These are phyloP conservation scores for Hafferia zeledoni DNA, from an alignment of 2,797 vertebrate species.

Conservation along the genomic window DNA sequence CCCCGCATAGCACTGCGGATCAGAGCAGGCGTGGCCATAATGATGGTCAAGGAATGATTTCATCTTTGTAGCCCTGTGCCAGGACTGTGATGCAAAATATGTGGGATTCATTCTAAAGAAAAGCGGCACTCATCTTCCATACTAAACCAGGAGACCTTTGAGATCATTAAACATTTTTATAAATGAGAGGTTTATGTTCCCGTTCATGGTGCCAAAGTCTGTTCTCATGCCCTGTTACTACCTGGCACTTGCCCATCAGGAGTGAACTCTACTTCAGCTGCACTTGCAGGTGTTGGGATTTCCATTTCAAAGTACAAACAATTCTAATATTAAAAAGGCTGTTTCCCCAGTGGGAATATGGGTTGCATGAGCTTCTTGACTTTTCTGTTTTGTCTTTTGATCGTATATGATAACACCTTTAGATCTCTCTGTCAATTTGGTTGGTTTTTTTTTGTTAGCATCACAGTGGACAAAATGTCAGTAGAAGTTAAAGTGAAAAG, in stretches of 20 bases:
- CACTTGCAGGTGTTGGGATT: conserved; percentile 52
- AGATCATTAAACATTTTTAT: conserved; percentile 41
- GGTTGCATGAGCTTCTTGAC: conserved; percentile 48
- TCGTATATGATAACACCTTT: conserved; percentile 12
- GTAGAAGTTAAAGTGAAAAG: conserved; percentile 44
- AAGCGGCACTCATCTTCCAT: neutral
- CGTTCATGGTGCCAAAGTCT: neutral
- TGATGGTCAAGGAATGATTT: conserved; percentile 59
- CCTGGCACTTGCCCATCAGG: conserved; percentile 37
- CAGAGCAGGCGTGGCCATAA: neutral
- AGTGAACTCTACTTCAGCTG: conserved; percentile 22
- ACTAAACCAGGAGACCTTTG: neutral
- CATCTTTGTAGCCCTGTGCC: conserved; percentile 38
- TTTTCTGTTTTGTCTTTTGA: conserved; percentile 48
- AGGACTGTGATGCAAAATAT: conserved; percentile 28
- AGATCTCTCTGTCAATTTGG: conserved; percentile 9
- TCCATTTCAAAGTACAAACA: conserved; percentile 68
- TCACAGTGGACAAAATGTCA: conserved; percentile 58
- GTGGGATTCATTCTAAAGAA: conserved; percentile 43
- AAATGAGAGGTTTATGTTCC: conserved; percentile 2
- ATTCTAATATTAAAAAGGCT: conserved; percentile 57
- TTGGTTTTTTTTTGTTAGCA: neutral
- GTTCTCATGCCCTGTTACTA: neutral
- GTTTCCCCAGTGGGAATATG: conserved; percentile 23
- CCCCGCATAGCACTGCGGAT: conserved; percentile 16